Base-by-base conservation (phyloP, 2,888 invertebrate species). In the Heliothis peltigera region DNA sequence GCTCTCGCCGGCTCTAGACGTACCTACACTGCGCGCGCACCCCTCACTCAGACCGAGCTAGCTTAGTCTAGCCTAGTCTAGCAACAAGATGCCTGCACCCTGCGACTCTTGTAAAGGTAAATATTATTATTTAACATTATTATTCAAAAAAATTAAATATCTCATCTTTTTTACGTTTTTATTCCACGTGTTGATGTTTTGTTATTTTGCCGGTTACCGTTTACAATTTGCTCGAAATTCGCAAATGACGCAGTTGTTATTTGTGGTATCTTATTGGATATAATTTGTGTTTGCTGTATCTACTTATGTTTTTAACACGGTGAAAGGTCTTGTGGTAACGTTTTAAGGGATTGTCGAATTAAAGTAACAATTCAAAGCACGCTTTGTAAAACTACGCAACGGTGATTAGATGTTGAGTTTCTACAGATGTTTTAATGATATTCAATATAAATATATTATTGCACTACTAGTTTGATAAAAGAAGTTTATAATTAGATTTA, bases 61-160 rank as follows among this genome's bases (percentile, higher is more conserved):
- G 85, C 81, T 82, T 83, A 82, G 77, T 75, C 80, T 75, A 81
- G 76, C 76, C 82, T 79, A 82, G 77, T 71, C 85, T 74, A 84
- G 73, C 79, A 75, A 63, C 64, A 75, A 80, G 81, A 83, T 94
- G 94, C 94, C 94, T 80, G 92, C 93, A 25, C 94, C 94, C 68
- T 94, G 94, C 70, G 94, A 94, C 64, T 89, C 92, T 66, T 94
- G 93, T 70, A 93, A 93, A 89, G 91, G 94, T 95, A 84, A n/a
- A 89, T 86, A 43, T 19, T 48, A 28, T 10, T 22, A 48, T 63
- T 57, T 17, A n/a, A 1, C 39, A 53, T 3, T 7, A 6, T 0
- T 17, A 22, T 51, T 25, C 19, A 19, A 17, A 47, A 8, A 17
- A 7, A 22, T 28, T 47, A 1, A 10, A 4, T 35, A 12, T 21